Evolutionary conservation across 1,140 invertebrate species (phyloP).

Genomic region (Centruroides sculpturatus): DNA sequence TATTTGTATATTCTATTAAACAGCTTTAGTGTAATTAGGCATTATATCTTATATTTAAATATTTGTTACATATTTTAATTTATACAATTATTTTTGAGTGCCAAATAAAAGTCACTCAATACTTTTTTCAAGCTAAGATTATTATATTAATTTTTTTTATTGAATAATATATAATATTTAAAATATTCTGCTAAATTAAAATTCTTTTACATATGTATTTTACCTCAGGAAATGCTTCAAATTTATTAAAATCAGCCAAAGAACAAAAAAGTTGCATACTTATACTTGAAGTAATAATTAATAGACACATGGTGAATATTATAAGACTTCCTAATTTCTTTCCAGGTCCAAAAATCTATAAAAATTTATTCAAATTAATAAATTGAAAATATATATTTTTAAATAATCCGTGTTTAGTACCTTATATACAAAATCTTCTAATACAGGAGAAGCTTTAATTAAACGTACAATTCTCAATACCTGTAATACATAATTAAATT

Average conservation of each 20-base stretch:
- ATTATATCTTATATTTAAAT: too few relatives aligned
- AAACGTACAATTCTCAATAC: conserved; percentile 80
- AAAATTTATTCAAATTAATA: not conserved
- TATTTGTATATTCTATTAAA: too few relatives aligned
- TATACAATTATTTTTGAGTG: too few relatives aligned
- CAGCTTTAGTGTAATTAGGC: too few relatives aligned
- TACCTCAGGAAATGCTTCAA: conserved; percentile 95
- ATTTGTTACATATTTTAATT: too few relatives aligned
- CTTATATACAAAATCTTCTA: conserved; percentile 99
- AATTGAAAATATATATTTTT: not conserved
- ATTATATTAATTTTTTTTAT: too few relatives aligned
- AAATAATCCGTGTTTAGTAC: conserved; percentile 19
- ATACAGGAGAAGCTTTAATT: conserved; percentile 95
- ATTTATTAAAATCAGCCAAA: conserved; percentile 84
- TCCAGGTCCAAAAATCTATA: conserved; percentile 88
- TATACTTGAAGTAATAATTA: conserved; percentile 97
- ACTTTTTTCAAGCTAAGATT: too few relatives aligned
- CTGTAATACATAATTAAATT: conserved; percentile 1
- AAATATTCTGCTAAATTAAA: not conserved
- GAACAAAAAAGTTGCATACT: conserved; percentile 99
- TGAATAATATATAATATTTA: not conserved
- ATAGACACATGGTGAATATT: conserved; percentile 96
- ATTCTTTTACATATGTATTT: conserved; percentile 14
- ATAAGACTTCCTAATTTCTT: conserved; percentile 97
- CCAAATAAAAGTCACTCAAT: too few relatives aligned